Percentiles rank a stretch among this genome's conserved stretches.
Conservation (phyloP, 2,797 vertebrate species). For the Thalassophryne amazonica region DNA sequence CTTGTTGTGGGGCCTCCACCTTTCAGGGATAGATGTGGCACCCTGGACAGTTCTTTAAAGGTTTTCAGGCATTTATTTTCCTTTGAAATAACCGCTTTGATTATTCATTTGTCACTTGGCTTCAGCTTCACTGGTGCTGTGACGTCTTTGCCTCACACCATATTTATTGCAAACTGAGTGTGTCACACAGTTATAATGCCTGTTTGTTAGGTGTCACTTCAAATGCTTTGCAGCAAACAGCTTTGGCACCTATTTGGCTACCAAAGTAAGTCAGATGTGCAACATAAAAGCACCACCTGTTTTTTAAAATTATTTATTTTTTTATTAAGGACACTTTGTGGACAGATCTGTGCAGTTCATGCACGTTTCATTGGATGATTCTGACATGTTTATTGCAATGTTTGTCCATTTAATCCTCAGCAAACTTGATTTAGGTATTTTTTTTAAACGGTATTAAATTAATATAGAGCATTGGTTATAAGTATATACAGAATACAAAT, state of each 20-base stretch:
- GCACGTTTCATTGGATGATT: too few species aligned
- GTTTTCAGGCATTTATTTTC: conserved; percentile 5
- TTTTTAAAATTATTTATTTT: too few species aligned
- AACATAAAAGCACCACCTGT: neutral
- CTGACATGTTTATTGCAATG: too few species aligned
- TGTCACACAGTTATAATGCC: neutral
- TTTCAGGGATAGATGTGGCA: neutral
- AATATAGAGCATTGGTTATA: too few species aligned
- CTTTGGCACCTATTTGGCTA: conserved; percentile 10
- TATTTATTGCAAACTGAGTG: neutral
- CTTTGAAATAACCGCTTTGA: conserved; percentile 1
- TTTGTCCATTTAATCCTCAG: too few species aligned
- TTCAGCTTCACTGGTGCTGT: conserved; percentile 18
- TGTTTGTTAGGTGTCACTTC: neutral
- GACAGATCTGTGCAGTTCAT: too few species aligned
- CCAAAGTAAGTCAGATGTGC: conserved; percentile 21
- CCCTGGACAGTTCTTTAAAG: neutral
- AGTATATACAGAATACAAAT: neutral
- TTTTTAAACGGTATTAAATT: conserved; percentile 4
- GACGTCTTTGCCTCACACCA: neutral
- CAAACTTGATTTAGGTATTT: too few species aligned
- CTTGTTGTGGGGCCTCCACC: neutral
- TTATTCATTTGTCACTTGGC: conserved; percentile 8
- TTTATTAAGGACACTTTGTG: too few species aligned
- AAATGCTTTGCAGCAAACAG: conserved; percentile 6